Base-by-base conservation (phyloP, 1,140 invertebrate genomes). In the Drosophila tropicalis region DNA sequence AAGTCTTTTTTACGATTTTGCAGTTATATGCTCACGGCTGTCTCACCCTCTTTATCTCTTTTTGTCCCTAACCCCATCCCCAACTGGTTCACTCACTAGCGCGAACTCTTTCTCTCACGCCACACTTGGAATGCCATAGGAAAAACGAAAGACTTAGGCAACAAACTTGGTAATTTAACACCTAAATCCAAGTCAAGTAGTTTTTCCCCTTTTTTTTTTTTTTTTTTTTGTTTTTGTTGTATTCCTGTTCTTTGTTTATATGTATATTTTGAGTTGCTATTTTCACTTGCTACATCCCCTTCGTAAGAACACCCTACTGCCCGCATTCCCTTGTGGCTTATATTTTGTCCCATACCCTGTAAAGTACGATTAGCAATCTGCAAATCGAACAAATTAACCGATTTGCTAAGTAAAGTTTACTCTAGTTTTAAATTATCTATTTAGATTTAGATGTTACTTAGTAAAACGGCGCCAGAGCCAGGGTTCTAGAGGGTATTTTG, bases 91-190 rank as follows among this genome's bases (percentile, higher is more conserved):
- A 89, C 77, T 80, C 70, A 29, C 3, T 29, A 29, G 29, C 29
- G 29, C 0, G 62, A 73, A 76, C 62, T 70, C 17, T 47, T 7
- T 47, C 44, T 51, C 17, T 64, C 54, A 60, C 66, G 79, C 66
- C 62, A 62, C 62, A 62, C 56, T 67, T 67, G 72, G 70, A 76
- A 84, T 80, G 87, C 83, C 83, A 86, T 76, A 89, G 87, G 70
- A 73, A 29, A 78, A 77, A 70, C 83, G 72, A 89, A 86, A 72
- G 83, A 86, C 83, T 86, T 86, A 86, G 84, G 84, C 83, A 86
- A 75, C 82, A 73, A 89, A 87, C 83, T 87, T 75, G 72, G 66
- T 74, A 76, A 75, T 75, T 76, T 76, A 76, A 76, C 73, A 76
- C 73, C 72, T 76, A 61, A 70, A 58, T 36, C 57, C 32, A 36